Base-by-base conservation (phyloP, 1,140 invertebrate genomes). In the Zaprionus ornatus region DNA sequence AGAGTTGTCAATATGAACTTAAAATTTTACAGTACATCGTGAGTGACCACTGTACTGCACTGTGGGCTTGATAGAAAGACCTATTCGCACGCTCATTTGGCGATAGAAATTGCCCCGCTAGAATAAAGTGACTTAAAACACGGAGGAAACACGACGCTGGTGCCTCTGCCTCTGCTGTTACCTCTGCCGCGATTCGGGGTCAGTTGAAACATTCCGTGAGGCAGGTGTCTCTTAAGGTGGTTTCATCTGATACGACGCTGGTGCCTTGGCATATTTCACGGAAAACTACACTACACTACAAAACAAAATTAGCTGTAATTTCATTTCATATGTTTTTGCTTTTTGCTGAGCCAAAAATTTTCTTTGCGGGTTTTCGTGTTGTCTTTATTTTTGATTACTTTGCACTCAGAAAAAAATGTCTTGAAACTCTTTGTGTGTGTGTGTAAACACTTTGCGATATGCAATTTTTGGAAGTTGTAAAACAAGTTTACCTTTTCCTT, bases 401-500 rank as follows among this genome's bases (percentile, higher is more conserved):
- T 62, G 23, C 45, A 45, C 37, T 57, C 50, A 66, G 1, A 61
- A 27, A 32, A 60, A 50, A 42, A 40, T 56, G 3, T 62, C n/a
- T 27, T n/a, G 27, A 23, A 32, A 19, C 13, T n/a, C 15, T 54
- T 13, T 54, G 50, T n/a, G 15, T 54, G 23, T 54, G 50, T 42
- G 40, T 42, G 37, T 70, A 56, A 54, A 70, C 60, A 70, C 21
- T 70, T 35, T 54, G 27, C 59, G 19, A 79, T 77, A 67, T 79
- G 80, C 55, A 81, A 80, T 77, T 79, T 69, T 57, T 57, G 60
- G 61, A 56, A 77, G 67, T 80, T 86, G 66, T 56, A 68, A 71
- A 84, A 87, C 80, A 77, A 78, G 78, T 90, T 88, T 88, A 88
- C 85, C 85, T 80, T 72, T 57, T 72, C 13, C 25, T 17, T 67